Evolutionary conservation across 37 sponge, comb jelly and placozoan genomes (phyloP).

Genomic region (Agelas oroides): DNA sequence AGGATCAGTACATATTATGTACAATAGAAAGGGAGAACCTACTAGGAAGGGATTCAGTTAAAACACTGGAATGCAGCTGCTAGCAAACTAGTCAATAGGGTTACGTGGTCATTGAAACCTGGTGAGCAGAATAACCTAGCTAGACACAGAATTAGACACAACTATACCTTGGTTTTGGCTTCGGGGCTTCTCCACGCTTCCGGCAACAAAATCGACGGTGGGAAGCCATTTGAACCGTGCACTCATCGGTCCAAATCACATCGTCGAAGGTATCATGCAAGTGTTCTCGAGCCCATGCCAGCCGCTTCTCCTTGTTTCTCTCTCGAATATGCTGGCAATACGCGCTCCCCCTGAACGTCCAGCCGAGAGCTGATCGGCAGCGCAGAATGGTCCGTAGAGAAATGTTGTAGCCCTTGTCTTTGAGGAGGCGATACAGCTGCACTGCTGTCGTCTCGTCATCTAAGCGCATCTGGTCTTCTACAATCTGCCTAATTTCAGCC

Average conservation of each 20-base stretch:
- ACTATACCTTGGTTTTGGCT: slow-evolving; percentile 35
- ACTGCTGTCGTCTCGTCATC: slow-evolving; percentile 28
- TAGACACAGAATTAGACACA: background rate
- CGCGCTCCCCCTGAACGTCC: slow-evolving; percentile 42
- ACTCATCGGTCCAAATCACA: slow-evolving; percentile 34
- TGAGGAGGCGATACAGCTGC: slow-evolving; percentile 13
- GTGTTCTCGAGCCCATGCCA: slow-evolving; percentile 21
- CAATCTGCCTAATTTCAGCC: background rate
- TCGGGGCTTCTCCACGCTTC: slow-evolving; percentile 22
- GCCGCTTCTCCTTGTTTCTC: slow-evolving; percentile 14
- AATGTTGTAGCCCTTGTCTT: slow-evolving; percentile 8
- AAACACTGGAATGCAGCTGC: no score
- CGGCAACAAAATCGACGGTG: slow-evolving; percentile 37
- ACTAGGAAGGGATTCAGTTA: no score
- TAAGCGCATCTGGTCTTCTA: slow-evolving; percentile 28
- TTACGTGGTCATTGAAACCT: no score
- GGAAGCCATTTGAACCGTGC: slow-evolving; percentile 2
- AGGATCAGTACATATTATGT: no score
- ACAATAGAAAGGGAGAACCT: no score
- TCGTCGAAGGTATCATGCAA: slow-evolving; percentile 5
- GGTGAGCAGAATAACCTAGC: no score
- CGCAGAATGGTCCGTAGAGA: slow-evolving; percentile 23
- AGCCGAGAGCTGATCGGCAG: slow-evolving; percentile 28
- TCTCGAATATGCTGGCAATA: slow-evolving; percentile 32
- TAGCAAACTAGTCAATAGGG: no score